Evolutionary conservation across 2,888 invertebrate genomes (phyloP).

Genomic region (Nephrotoma appendiculata): DNA sequence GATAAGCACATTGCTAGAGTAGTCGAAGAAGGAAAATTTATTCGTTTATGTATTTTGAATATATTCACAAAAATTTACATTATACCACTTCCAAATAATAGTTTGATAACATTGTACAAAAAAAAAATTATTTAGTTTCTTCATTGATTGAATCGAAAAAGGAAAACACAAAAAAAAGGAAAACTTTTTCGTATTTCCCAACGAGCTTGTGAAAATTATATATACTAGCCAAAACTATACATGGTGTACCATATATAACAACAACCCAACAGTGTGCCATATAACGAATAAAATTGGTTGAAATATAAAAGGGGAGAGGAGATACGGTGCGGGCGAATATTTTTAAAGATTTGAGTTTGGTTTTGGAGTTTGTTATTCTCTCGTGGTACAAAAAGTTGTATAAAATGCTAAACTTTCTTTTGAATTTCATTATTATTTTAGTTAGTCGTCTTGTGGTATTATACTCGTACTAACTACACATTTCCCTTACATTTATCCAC

Average conservation of each 20-base stretch:
- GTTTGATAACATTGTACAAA: background rate
- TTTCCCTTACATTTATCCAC: background rate
- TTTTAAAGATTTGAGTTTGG: background rate
- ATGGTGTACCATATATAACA: background rate
- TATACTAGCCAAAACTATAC: background rate
- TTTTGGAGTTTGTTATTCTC: background rate
- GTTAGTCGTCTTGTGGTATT: background rate
- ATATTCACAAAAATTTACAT: background rate
- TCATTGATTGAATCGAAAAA: background rate
- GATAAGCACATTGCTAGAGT: no score
- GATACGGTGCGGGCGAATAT: background rate
- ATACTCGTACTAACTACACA: background rate
- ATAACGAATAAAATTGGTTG: background rate
- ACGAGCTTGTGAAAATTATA: background rate
- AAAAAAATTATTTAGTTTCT: background rate
- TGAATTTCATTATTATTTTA: background rate
- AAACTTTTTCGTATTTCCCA: background rate
- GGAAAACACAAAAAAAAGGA: background rate
- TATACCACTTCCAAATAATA: background rate
- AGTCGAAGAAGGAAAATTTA: no score
- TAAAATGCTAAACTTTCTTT: background rate
- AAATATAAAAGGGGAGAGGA: background rate
- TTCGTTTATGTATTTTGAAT: no score
- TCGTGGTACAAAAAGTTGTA: background rate
- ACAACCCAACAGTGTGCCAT: background rate